Base-by-base conservation (phyloP, 1,140 invertebrate genomes). In the Nylanderia fulva region DNA sequence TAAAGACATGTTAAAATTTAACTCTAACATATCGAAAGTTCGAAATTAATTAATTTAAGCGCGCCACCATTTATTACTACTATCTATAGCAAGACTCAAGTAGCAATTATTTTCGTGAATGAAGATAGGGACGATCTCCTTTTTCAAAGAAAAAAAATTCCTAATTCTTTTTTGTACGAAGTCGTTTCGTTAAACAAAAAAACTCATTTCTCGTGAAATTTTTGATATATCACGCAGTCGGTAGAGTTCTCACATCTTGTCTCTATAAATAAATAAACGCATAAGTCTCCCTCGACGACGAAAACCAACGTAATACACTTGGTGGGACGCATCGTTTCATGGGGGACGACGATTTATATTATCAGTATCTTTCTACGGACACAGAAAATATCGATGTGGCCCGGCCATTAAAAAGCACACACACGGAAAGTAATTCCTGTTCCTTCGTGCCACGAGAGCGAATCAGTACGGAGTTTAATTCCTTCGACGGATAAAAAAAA, bases 1-100 rank as follows among this genome's bases (percentile, higher is more conserved):
- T 80, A 80, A 82, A 72, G 24, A 79, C 66, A 71, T 24, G 77
- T 82, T 82, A 72, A 82, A 82, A 58, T 82, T 82, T 60, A n/a
- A 72, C 66, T 72, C 77, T 21, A 45, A 82, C 77, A 82, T 82
- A 82, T 82, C 77, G 77, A 71, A 82, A 58, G 64, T 71, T 56
- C 33, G 48, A 71, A 80, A 33, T 82, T 71, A 80, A 33, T 82
- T 71, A 60, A 82, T 82, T 82, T 60, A 82, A 82, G 66, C 66
- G 66, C 77, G 77, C n/a, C 66, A 33, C 52, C 52, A 71, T 72
- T 66, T 39, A 29, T 42, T 18, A 42, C 21, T 69, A 33, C 11
- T 33, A 13, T 60, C 33, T 42, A n/a, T n/a, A 82, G 52, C 64
- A n/a, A 58, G 52, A 42, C 33, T 29, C 24, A 29, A 58, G 6